Evolutionary conservation across 2,113 vertebrate species (phyloP), one percentile per base, ranked within the genome.

Genomic region (Xenus cinereus): DNA sequence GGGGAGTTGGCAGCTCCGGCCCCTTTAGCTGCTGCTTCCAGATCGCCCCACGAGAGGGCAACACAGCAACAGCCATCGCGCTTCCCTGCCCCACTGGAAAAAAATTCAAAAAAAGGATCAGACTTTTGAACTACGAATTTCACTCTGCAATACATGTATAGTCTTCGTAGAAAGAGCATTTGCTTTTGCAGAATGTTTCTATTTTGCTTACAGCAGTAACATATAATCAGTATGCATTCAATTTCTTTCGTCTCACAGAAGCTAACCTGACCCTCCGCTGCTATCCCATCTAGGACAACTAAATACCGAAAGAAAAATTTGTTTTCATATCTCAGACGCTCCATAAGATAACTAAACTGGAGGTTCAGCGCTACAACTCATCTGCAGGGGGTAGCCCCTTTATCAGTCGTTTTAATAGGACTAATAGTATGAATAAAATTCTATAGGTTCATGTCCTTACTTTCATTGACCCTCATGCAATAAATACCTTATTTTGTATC

Each of bases 41-140:
- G 59, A 8, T 93, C 2, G 1, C 14, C 82, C 96, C 96, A 94
- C 94, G 9, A 97, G 97, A 87, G 94, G 95, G 97, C 97, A 94
- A 80, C 74, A 10, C 9, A 84, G 84, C 62, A 66, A 20, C 87
- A 85, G 12, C 50, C 69, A 75, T 43, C 2, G 68, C 43, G 0
- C 33, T 9, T 23, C 67, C 63, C 30, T 14, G 8, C 48, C n/a
- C 7, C 7, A 5, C 0, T 2, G 22, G 41, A 20, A 19, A 35
- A 63, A 39, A 37, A 26, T 14, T 10, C 17, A 27, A 14, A 48
- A 46, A 33, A 24, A 9, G 32, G 13, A 20, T 11, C 32, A 13
- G 21, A 27, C 33, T 43, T 56, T 4, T 19, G 26, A 12, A 5
- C 12, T 2, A 21, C 66, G 75, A 59, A 51, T 63, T 45, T 82